Percentiles rank a stretch among this genome's conserved stretches.
These are phyloP conservation scores for Spea multiplicata DNA, from an alignment of 2,113 vertebrate species.

Conservation along the genomic window DNA sequence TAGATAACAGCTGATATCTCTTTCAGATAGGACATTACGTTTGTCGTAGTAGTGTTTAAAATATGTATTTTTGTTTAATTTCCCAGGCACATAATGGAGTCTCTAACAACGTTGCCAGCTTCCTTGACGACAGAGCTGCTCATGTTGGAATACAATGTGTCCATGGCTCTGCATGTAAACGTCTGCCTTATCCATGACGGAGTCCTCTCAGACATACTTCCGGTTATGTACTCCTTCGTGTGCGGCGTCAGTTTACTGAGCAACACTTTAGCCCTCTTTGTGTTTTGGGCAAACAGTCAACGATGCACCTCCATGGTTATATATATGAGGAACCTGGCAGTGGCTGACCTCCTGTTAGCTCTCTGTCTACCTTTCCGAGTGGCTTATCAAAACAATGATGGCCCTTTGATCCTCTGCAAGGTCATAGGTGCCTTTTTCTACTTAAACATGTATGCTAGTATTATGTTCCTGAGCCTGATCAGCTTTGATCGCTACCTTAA, in stretches of 20 bases:
- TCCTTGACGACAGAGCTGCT: background rate
- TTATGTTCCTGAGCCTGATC: constrained; percentile 66
- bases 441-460: constrained; percentile 68
- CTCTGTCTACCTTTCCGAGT: constrained; percentile 62
- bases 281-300: constrained; percentile 50
- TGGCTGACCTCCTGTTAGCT: constrained; percentile 61
- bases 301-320: constrained; percentile 54
- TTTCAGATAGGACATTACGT: too few species aligned
- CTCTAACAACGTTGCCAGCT: background rate
- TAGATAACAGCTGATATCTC: too few species aligned
- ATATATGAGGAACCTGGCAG: constrained; percentile 61
- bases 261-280: constrained; percentile 57
- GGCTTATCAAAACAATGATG: constrained; percentile 54
- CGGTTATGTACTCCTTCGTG: constrained; percentile 57
- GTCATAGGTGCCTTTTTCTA: constrained; percentile 61
- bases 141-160: background rate
- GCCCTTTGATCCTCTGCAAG: constrained; percentile 56
- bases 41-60: too few species aligned
- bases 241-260: constrained; percentile 55
- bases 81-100: constrained; percentile 21
- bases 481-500: constrained; percentile 66
- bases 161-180: background rate
- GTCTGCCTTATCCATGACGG: constrained; percentile 52
- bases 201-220: constrained; percentile 50
- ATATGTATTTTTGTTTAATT: too few species aligned